Evolutionary conservation across 2,888 invertebrate genomes (phyloP).

Genomic region (Amphipoea oculea): DNA sequence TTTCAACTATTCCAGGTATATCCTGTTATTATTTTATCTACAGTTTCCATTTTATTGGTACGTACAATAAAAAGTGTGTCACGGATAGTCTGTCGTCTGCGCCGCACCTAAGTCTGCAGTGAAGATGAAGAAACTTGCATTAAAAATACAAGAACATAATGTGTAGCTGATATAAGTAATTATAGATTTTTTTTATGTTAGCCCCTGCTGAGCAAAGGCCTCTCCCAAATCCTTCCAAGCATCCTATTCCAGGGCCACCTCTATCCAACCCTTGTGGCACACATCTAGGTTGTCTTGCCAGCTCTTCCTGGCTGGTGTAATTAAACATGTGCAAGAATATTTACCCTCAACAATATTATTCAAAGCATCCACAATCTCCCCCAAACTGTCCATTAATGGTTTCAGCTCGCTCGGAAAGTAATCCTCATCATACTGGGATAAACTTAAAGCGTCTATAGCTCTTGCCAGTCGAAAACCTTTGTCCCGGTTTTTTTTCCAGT

Average conservation of each 20-base stretch:
- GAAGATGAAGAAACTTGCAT: background rate
- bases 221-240: too few species aligned
- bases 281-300: background rate
- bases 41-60: too few species aligned
- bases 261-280: too few species aligned
- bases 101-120: background rate
- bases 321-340: background rate
- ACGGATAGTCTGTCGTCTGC: too few species aligned
- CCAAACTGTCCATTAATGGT: slow-evolving; percentile 76
- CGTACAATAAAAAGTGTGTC: too few species aligned
- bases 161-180: background rate
- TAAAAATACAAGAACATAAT: background rate
- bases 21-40: too few species aligned
- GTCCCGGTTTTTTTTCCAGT: slow-evolving; percentile 80
- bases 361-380: slow-evolving; percentile 75
- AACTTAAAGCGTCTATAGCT: slow-evolving; percentile 77
- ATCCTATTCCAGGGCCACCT: too few species aligned
- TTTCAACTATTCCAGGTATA: too few species aligned
- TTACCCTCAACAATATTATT: slow-evolving; percentile 80
- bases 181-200: too few species aligned
- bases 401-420: slow-evolving; percentile 82
- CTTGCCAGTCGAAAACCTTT: slow-evolving; percentile 81
- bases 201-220: background rate
- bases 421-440: slow-evolving; percentile 80
- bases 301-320: background rate